Percentiles rank a stretch among this genome's conserved stretches.
Evolutionary conservation across 1,140 invertebrate species (phyloP).

Genomic region (Oppia nitens): DNA sequence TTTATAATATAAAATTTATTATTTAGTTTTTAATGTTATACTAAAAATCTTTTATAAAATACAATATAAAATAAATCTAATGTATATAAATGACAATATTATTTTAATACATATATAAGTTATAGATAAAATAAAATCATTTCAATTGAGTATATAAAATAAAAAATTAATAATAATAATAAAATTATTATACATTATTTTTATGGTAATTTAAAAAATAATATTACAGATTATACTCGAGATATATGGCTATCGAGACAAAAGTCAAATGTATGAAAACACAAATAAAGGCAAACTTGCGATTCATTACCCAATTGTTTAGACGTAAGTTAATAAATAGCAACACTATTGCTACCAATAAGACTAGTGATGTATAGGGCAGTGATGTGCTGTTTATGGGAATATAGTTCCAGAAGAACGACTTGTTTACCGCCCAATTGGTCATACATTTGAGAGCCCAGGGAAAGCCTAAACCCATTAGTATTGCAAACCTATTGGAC

Average conservation of each 20-base stretch:
- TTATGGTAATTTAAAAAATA: too few species aligned
- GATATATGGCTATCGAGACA: not conserved
- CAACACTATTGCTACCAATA: not conserved
- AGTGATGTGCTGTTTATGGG: not conserved
- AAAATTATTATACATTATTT: too few species aligned
- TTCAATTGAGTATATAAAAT: too few species aligned
- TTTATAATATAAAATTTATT: too few species aligned
- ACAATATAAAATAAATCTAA: too few species aligned
- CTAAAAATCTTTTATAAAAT: too few species aligned
- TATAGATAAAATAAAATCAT: too few species aligned
- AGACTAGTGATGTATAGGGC: not conserved
- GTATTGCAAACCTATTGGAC: slow-evolving; percentile 62
- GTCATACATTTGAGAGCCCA: slow-evolving; percentile 33
- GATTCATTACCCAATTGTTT: not conserved
- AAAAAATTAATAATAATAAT: too few species aligned
- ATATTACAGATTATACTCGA: not conserved
- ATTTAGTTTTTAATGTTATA: too few species aligned
- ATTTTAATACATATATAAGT: too few species aligned
- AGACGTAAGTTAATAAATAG: not conserved
- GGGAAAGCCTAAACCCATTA: slow-evolving; percentile 60
- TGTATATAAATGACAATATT: too few species aligned
- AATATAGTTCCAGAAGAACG: not conserved
- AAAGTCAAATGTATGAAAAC: not conserved
- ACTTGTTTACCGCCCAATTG: not conserved
- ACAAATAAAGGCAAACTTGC: not conserved